These are phyloP conservation scores for Oreochromis mossambicus DNA, from an alignment of 2,797 vertebrate species.

Conservation along the genomic window DNA sequence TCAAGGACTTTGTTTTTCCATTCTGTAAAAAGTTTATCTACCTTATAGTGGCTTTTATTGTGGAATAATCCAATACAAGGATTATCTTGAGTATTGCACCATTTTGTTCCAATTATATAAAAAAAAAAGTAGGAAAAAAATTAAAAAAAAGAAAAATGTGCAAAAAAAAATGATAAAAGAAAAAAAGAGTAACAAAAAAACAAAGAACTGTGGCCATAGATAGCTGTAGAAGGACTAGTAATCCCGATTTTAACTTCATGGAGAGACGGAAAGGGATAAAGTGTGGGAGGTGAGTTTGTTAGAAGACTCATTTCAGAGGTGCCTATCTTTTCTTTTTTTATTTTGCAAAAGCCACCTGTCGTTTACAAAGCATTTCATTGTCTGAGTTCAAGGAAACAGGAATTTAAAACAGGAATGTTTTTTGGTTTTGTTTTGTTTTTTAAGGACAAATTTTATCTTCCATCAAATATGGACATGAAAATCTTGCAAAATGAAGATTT, in stretches of 20 bases:
- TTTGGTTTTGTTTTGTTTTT: not conserved
- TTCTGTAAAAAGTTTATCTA: constrained; percentile 93
- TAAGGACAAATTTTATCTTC: constrained; percentile 80
- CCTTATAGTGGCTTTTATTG: constrained; percentile 95
- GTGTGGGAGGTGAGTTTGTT: constrained; percentile 68
- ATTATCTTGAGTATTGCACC: constrained; percentile 93
- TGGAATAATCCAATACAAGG: constrained; percentile 86
- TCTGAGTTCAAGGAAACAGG: constrained; percentile 79
- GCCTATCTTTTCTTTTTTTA: constrained; percentile 72
- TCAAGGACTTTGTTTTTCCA: constrained; percentile 90
- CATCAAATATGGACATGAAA: constrained; percentile 73
- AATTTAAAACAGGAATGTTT: constrained; percentile 74
- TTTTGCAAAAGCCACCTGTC: constrained; percentile 76
- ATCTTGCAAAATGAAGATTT: constrained; percentile 88
- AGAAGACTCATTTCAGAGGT: constrained; percentile 78
- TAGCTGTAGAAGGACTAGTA: constrained; percentile 82
- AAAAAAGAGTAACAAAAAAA: constrained; percentile 42
- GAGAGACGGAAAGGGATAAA: constrained; percentile 60
- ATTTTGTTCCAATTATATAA: constrained; percentile 76
- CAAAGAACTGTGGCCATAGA: constrained; percentile 89
- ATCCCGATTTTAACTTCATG: constrained; percentile 71
- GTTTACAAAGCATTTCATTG: constrained; percentile 92
- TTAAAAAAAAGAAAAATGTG: constrained; percentile 53
- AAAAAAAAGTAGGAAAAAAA: constrained; percentile 51
- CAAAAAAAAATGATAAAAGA: not conserved